These are phyloP conservation scores for Hyles vespertilio DNA, from an alignment of 1,140 invertebrate species.

Conservation along the genomic window DNA sequence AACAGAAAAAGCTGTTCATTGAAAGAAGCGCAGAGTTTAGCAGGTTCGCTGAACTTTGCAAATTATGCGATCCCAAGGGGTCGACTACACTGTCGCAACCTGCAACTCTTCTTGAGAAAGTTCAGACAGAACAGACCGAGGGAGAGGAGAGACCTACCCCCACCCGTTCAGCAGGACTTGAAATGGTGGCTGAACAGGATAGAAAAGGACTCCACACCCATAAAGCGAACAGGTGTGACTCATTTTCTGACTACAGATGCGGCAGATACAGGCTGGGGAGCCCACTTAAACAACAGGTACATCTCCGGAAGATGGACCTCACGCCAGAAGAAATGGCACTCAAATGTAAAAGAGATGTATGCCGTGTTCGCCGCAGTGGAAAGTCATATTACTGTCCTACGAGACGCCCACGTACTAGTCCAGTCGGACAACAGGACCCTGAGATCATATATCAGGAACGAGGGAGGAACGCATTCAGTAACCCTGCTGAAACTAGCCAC, in stretches of 20 bases:
- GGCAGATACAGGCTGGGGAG: constrained; percentile 10
- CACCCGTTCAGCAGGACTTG: constrained; percentile 16
- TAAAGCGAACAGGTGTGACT: constrained; percentile 22
- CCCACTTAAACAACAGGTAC: constrained; percentile 1
- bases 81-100: constrained; percentile 30
- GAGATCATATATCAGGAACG: no score
- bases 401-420: no score
- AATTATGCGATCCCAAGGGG: constrained; percentile 73
- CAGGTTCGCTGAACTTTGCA: constrained; percentile 51
- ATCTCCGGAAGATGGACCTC: background rate
- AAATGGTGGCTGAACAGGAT: constrained; percentile 25
- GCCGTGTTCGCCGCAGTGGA: no score
- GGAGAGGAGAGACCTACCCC: constrained; percentile 2
- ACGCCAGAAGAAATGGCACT: constrained; percentile 5
- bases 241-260: constrained; percentile 21
- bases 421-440: no score
- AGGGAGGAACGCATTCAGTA: no score
- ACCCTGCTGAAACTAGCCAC: no score
- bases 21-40: constrained; percentile 22
- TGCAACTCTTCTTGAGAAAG: constrained; percentile 25
- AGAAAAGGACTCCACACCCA: constrained; percentile 9
- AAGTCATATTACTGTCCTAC: no score
- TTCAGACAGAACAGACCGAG: background rate
- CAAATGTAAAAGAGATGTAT: constrained; percentile 12
- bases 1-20: constrained; percentile 17